A percentile compares a stretch with the other conserved stretches of the same genome.
These are phyloP conservation scores for Centropus unirufus DNA, from an alignment of 2,113 vertebrate species.

Conservation along the genomic window DNA sequence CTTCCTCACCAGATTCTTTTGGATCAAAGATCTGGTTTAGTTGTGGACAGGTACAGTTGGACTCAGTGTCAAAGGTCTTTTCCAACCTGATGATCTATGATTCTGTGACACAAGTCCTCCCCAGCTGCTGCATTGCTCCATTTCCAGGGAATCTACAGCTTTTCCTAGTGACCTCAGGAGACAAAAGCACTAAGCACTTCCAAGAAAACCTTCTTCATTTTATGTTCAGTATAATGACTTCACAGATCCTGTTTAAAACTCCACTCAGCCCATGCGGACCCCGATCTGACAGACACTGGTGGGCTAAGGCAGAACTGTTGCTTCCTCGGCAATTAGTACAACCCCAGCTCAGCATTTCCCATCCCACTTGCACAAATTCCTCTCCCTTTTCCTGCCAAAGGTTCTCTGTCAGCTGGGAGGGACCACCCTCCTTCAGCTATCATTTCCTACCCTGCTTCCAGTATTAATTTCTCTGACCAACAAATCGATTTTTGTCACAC, in stretches of 20 bases:
- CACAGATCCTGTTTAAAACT: not conserved
- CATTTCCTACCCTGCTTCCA: accelerated
- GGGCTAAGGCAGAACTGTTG: accelerated
- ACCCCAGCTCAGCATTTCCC: not conserved
- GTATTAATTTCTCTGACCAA: accelerated
- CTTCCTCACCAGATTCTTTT: not conserved
- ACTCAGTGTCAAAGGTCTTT: too few relatives aligned
- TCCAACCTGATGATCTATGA: too few relatives aligned
- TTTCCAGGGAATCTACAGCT: not conserved
- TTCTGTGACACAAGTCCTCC: not conserved
- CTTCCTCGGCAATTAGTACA: too few relatives aligned
- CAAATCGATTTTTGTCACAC: not conserved
- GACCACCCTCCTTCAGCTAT: not conserved
- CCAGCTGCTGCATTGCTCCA: not conserved
- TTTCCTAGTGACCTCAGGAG: not conserved
- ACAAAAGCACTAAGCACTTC: not conserved
- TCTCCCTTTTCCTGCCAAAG: not conserved
- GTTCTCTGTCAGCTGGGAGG: not conserved
- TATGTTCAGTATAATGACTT: not conserved
- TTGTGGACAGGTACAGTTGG: too few relatives aligned
- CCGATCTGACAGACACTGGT: not conserved
- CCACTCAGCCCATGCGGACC: accelerated
- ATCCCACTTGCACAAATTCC: not conserved
- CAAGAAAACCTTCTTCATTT: not conserved
- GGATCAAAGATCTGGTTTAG: too few relatives aligned